Base-by-base conservation (phyloP, 2,797 vertebrate genomes). In the Sebastes aleutianus region DNA sequence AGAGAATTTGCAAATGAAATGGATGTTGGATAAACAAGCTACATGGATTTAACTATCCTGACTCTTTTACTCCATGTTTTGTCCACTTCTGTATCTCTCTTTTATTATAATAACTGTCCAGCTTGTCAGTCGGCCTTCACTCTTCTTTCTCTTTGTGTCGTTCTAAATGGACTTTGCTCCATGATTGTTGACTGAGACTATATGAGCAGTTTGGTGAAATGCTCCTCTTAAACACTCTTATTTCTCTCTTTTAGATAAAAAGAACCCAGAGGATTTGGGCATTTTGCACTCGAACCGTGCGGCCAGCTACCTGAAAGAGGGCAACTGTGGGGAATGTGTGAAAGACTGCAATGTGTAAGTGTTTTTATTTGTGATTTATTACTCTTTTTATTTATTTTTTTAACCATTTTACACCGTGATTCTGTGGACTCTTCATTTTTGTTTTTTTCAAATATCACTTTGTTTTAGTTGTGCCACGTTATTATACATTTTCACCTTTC, bases 281-380 rank as follows among this genome's bases (percentile, higher is more conserved):
- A 94, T 97, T 86, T 94, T 99, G 84, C 96, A 97, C 84, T 97
- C 97, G 4, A 98, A 99, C 91, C 96, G 97, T 24, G 97, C 98
- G 18, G 97, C 97, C 0, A 96, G 96, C 91, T 93, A 96, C 89
- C 89, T 99, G 78, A 98, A 98, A 92, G 95, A 97, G 5, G 98
- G 97, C 3, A 97, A 97, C 90, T 98, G 97, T 90, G 63, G 76
- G 1, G 96, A 97, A 36, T 98, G 97, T 91, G 94, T 98, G 76
- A 96, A 97, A 76, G 97, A 99, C 75, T 98, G 98, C 53, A 96
- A 93, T 74, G 83, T 68, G 98, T 98, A 89, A 95, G 97, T 88
- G 31, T 32, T 66, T 47, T 11, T 6, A 64, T 24, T 29, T 54
- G 0, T 16, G 6, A 18, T 74, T 32, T 61, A 13, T 14, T 16